Evolutionary conservation across 30 jellyfish, hydroid and myxozoan species (phyloP).

Genomic region (Chrysaora quinquecirrha): DNA sequence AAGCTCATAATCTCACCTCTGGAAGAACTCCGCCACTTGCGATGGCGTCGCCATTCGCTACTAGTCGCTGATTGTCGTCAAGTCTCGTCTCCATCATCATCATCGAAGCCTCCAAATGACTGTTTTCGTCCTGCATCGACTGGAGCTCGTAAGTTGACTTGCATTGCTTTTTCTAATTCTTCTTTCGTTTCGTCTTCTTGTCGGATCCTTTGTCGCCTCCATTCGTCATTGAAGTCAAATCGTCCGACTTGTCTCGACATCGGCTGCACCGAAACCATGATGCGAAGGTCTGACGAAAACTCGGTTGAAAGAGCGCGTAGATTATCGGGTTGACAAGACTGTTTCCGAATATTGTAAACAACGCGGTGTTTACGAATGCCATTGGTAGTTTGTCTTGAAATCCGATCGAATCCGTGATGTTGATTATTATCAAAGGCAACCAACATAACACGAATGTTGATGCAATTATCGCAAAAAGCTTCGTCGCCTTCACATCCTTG

Average conservation of each 20-base stretch:
- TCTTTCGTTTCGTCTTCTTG: not conserved
- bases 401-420: constrained; percentile 53
- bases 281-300: constrained; percentile 42
- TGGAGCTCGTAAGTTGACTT: not conserved
- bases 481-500: constrained; percentile 77
- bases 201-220: too few species aligned
- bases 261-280: constrained; percentile 8
- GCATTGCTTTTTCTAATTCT: too few species aligned
- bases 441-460: constrained; percentile 61
- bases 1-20: too few species aligned
- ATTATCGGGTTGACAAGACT: constrained; percentile 71
- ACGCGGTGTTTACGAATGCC: constrained; percentile 37
- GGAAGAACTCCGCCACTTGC: too few species aligned
- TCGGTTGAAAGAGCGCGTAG: constrained; percentile 72
- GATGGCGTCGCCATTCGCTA: too few species aligned
- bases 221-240: too few species aligned
- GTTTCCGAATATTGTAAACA: constrained; percentile 70
- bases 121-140: not conserved
- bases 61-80: too few species aligned
- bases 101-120: too few species aligned
- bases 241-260: too few species aligned
- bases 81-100: too few species aligned
- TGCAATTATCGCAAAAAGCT: constrained; percentile 69
- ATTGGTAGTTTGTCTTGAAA: not conserved
- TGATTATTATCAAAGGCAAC: constrained; percentile 67